These are phyloP conservation scores for Rhopalosiphum padi DNA, from an alignment of 1,140 invertebrate genomes.

Conservation along the genomic window DNA sequence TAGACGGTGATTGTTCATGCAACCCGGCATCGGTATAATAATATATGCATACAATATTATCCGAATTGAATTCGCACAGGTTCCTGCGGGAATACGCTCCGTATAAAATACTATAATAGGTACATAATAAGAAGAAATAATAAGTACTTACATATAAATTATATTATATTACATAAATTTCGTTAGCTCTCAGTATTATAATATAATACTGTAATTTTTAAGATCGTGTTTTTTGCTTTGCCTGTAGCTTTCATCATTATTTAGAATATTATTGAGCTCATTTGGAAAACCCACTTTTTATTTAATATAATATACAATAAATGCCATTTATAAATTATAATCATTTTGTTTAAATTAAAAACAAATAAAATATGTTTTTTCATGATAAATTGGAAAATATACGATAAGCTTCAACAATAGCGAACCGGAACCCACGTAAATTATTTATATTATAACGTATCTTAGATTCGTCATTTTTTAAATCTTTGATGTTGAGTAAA, in stretches of 20 bases:
- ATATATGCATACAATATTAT: not conserved
- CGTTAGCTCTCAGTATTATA: too few relatives aligned
- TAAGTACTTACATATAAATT: not conserved
- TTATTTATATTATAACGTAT: not conserved
- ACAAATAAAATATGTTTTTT: not conserved
- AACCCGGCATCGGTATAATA: too few relatives aligned
- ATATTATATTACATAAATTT: too few relatives aligned
- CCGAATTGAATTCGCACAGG: not conserved
- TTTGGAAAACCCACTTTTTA: not conserved
- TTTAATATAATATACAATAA: not conserved
- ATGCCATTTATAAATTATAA: too few relatives aligned
- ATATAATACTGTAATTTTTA: too few relatives aligned
- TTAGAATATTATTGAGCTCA: not conserved
- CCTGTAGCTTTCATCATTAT: not conserved
- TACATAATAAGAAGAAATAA: not conserved
- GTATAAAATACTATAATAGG: not conserved
- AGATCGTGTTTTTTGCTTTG: too few relatives aligned
- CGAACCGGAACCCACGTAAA: not conserved
- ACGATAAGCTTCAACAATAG: not conserved
- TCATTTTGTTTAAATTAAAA: too few relatives aligned
- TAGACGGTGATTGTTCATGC: too few relatives aligned
- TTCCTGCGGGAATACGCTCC: not conserved
- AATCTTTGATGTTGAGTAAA: not conserved
- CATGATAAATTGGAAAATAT: not conserved
- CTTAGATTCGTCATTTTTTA: not conserved